Conservation (phyloP, 1,140 invertebrate genomes). For the Cydia strobilella region DNA sequence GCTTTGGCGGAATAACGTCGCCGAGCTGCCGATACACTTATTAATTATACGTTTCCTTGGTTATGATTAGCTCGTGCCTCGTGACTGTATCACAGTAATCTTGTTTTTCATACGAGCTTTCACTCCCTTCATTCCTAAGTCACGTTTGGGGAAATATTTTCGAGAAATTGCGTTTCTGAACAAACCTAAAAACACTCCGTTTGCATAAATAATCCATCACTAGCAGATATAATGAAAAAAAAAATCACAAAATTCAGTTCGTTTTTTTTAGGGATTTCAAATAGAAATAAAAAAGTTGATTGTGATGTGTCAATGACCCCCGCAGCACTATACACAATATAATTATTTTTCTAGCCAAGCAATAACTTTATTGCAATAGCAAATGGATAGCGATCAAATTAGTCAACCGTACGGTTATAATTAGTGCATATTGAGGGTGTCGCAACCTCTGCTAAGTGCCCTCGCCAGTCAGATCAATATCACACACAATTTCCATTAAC, state of each 20-base stretch:
- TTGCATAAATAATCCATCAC: no score
- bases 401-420: slow-evolving; percentile 46
- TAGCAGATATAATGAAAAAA: no score
- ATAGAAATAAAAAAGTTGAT: no score
- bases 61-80: not conserved
- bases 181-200: no score
- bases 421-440: slow-evolving; percentile 36
- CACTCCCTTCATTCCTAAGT: no score
- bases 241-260: no score
- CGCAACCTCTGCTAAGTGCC: slow-evolving; percentile 9
- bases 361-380: slow-evolving; percentile 32
- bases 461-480: slow-evolving; percentile 18
- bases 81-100: not conserved
- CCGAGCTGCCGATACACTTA: slow-evolving; percentile 2
- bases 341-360: not conserved
- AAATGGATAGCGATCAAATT: slow-evolving; percentile 47
- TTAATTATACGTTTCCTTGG: not conserved
- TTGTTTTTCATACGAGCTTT: no score
- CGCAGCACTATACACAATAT: not conserved
- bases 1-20: slow-evolving; percentile 14
- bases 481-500: slow-evolving; percentile 6
- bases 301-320: no score
- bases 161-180: no score
- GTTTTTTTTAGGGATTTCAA: no score
- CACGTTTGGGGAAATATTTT: no score